Evolutionary conservation across 2,113 vertebrate species (phyloP), one percentile per base, ranked within the genome.

Genomic region (Meles meles): DNA sequence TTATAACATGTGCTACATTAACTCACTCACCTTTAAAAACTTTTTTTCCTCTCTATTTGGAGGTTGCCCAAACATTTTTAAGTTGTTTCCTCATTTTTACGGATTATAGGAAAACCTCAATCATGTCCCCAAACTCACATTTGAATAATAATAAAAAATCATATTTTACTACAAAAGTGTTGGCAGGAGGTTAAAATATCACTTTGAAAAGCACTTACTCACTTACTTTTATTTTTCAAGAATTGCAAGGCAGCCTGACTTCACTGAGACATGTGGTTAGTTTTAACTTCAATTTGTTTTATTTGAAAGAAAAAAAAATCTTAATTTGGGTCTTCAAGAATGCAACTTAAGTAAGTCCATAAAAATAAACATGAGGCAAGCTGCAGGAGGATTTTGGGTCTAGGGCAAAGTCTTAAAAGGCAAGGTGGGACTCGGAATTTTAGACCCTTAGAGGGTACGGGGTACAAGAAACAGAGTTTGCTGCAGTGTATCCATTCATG

Each of bases 71-170:
- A 98, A 98, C 89, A 98, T 97, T 99, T 98, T 97, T 88, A 98
- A 93, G 96, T 97, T 98, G 98, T 98, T 99, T 98, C 96, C 98
- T 97, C 94, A 63, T 84, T 98, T 98, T 99, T 98, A 98, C 98
- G 86, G 97, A 98, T 94, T 98, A 96, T 95, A 98, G 95, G 97
- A 98, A 98, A 98, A 98, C 55, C 65, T 97, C 98, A 98, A 95
- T 98, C 98, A 98, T 72, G 97, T 98, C 98, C 98, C 98, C 95
- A 98, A 98, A 98, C 97, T 98, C 98, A 97, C 63, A 57, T 98
- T 90, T 96, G 96, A 98, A 94, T 98, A 98, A 98, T 93, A 97
- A 97, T 97, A 97, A 98, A 98, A 98, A 98, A 98, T 89, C 97
- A 96, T 98, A 98, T 97, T 99, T 98, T 85, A 96, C 89, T 97